A percentile compares a stretch with the other conserved stretches of the same genome.
phyloP scores from a whole-genome alignment of 2,113 vertebrate species.

The Rhagologus leucostigma region DNA sequence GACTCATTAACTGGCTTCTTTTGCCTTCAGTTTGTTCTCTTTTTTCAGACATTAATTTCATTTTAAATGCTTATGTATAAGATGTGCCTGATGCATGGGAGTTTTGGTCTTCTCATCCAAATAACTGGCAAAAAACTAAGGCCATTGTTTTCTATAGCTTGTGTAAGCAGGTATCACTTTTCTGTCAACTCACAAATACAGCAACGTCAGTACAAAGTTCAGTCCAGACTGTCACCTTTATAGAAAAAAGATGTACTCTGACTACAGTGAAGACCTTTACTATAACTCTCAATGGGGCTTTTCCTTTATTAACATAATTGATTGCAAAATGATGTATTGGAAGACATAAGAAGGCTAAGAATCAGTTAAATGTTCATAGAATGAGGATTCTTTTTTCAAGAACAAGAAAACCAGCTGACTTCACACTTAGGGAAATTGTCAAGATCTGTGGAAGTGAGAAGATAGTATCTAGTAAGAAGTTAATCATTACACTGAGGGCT shows the following conservation, averaged over 20 bases:
- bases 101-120: neutral
- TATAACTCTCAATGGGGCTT: neutral
- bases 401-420: neutral
- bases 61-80: neutral
- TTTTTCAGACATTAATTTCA: neutral
- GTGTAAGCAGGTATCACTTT: neutral
- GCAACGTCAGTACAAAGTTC: neutral
- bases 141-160: neutral
- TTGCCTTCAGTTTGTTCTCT: neutral
- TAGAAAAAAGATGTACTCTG: neutral
- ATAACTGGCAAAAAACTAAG: neutral
- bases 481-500: neutral
- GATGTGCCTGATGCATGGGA: neutral
- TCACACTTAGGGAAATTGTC: neutral
- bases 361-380: neutral
- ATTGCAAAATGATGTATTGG: neutral
- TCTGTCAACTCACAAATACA: neutral
- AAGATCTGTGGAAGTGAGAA: neutral
- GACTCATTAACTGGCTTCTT: neutral
- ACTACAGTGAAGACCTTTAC: neutral
- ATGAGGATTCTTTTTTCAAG: neutral
- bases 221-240: neutral
- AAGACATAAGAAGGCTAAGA: neutral
- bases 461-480: neutral
- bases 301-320: neutral